phyloP scores from a whole-genome alignment of 2,888 invertebrate genomes.

The Rhamnusium bicolor region DNA sequence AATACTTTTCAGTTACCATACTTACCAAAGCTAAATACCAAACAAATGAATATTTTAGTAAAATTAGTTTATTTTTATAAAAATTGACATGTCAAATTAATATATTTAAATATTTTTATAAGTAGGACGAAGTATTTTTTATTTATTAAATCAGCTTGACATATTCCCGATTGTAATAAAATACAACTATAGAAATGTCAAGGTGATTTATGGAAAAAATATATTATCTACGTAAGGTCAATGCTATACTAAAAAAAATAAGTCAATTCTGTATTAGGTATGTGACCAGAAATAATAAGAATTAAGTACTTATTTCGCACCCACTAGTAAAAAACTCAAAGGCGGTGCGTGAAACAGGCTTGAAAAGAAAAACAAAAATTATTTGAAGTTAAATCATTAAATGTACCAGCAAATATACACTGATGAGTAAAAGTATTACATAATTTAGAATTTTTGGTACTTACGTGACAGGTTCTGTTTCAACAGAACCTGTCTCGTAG shows the following conservation, averaged over 20 bases:
- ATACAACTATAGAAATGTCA: not conserved
- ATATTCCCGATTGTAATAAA: not conserved
- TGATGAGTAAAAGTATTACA: too few relatives aligned
- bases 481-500: too few relatives aligned
- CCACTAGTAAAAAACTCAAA: not conserved
- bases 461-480: too few relatives aligned
- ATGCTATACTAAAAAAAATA: not conserved
- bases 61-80: slow-evolving; percentile 1
- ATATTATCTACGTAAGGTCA: not conserved
- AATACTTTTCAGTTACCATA: not conserved
- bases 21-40: not conserved
- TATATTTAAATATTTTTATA: slow-evolving; percentile 2
- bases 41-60: not conserved
- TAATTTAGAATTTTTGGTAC: too few relatives aligned
- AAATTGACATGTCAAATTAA: not conserved
- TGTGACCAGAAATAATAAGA: not conserved
- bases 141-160: not conserved
- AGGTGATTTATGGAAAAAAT: not conserved
- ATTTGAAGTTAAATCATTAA: too few relatives aligned
- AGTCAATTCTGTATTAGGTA: not conserved
- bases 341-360: not conserved
- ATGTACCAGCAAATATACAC: too few relatives aligned
- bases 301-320: not conserved
- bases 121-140: not conserved
- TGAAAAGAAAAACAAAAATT: too few relatives aligned